Percentiles rank a stretch among this genome's conserved stretches.
Conservation (phyloP, 2,888 invertebrate genomes). For the Anthophora plumipes region DNA sequence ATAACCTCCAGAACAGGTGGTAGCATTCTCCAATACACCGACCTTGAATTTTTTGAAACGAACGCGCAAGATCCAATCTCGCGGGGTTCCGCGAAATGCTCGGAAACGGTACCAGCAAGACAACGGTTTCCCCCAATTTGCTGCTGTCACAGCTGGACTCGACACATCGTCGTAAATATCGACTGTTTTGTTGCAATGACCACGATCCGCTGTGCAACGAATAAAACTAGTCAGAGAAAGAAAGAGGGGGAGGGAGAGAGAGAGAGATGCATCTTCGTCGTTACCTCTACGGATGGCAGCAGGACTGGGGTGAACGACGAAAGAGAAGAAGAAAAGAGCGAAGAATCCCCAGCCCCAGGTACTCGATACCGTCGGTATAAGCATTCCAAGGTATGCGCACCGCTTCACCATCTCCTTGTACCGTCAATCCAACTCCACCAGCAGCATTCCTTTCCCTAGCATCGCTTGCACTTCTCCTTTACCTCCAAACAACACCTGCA, state of each 20-base stretch:
- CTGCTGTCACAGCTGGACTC: constrained; percentile 93
- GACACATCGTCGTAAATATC: constrained; percentile 97
- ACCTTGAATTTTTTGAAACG: constrained; percentile 97
- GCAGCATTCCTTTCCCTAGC: constrained; percentile 71
- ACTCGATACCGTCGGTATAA: constrained; percentile 67
- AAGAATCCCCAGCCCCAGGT: constrained; percentile 78
- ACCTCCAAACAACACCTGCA: constrained; percentile 72
- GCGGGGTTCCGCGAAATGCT: constrained; percentile 93
- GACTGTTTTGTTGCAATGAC: constrained; percentile 97
- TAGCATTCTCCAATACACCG: constrained; percentile 93
- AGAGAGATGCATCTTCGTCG: background rate
- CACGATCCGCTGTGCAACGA: constrained; percentile 87
- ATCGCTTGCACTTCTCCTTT: constrained; percentile 73
- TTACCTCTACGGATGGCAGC: constrained; percentile 83
- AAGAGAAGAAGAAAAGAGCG: constrained; percentile 79
- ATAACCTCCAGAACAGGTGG: constrained; percentile 94
- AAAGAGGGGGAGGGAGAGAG: background rate
- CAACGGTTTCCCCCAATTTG: constrained; percentile 93
- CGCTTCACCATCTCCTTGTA: constrained; percentile 29
- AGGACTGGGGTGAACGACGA: constrained; percentile 81
- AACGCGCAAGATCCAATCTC: constrained; percentile 95
- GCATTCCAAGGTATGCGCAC: constrained; percentile 67
- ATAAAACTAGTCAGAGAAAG: background rate
- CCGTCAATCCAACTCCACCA: constrained; percentile 77
- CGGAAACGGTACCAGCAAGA: constrained; percentile 96